Conservation (phyloP, 2,113 vertebrate genomes). For the Cyphomyrus discorhynchus region DNA sequence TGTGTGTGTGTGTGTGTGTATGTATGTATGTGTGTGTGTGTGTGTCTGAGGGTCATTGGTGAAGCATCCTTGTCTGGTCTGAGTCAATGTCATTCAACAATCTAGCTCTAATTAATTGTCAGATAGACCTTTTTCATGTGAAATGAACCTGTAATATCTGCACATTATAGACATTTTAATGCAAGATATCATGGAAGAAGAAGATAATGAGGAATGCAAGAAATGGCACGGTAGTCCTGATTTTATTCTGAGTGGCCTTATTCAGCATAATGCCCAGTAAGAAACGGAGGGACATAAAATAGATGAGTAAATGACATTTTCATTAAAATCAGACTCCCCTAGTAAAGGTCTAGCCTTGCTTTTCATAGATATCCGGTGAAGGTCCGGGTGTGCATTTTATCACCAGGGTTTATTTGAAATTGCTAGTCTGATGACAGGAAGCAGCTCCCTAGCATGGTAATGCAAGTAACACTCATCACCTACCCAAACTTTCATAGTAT, state of each 20-base stretch:
- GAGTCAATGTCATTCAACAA: background rate
- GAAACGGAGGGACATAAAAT: background rate
- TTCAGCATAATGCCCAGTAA: background rate
- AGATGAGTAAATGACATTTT: background rate
- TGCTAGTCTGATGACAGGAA: background rate
- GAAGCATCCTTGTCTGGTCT: background rate
- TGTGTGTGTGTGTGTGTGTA: no score
- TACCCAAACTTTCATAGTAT: background rate
- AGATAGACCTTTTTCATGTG: background rate
- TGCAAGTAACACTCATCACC: background rate
- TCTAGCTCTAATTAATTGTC: background rate
- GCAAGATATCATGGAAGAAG: background rate
- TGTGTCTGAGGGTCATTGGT: background rate
- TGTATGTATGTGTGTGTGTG: background rate
- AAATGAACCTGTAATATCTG: background rate
- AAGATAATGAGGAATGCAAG: background rate
- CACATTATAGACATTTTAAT: background rate
- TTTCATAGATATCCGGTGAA: background rate
- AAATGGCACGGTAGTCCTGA: background rate
- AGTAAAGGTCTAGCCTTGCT: background rate
- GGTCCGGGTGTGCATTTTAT: background rate
- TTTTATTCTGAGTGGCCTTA: background rate
- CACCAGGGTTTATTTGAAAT: background rate
- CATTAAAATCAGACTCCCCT: background rate
- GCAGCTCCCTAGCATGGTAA: background rate